Base-by-base conservation (phyloP, 2,888 invertebrate genomes). In the Phyllotreta cruciferae region DNA sequence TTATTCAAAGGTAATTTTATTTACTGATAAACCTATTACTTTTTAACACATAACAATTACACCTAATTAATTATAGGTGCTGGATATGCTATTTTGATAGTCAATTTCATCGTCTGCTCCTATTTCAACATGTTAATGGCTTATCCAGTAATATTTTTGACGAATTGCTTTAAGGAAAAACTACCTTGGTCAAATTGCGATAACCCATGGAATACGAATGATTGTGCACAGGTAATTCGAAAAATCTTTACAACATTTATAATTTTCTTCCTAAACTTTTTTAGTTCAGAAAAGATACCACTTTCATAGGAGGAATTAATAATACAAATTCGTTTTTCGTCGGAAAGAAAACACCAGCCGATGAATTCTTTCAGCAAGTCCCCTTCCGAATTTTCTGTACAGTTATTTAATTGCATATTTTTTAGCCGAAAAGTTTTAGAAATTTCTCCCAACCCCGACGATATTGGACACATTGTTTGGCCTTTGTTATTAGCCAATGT, bases 51-150 rank as follows among this genome's bases (percentile, higher is more conserved):
- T 39, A 39, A n/a, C 10, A n/a, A 4, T 4, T 10, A 5, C 10
- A 9, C 41, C 10, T 44, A 3, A 41, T 39, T 44, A 37, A 10
- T 60, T 70, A 79, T 77, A 94, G 94, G 96, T 54, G 91, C 93
- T 9, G 96, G 96, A 1, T 92, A 91, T 74, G 92, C 94, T 0
- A 90, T 91, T 36, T 85, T 93, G 2, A 81, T 94, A 56, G 86
- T 94, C 69, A 94, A 95, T 70, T 82, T 91, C 60, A 90, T 94
- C 81, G 88, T 91, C 60, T 89, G 91, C 58, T 87, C 87, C 68
- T 96, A 94, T 81, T 96, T 94, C 81, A 91, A 93, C 62, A 89
- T 93, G 0, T 88, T 96, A 47, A 87, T 94, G 77, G 86, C 94
- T 0, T 95, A 94, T 85, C 93, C 94, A 0, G 77, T 95, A 47